Evolutionary conservation across 2,888 invertebrate species (phyloP), one percentile per base, ranked within the genome.

Genomic region (Phasia obesa): DNA sequence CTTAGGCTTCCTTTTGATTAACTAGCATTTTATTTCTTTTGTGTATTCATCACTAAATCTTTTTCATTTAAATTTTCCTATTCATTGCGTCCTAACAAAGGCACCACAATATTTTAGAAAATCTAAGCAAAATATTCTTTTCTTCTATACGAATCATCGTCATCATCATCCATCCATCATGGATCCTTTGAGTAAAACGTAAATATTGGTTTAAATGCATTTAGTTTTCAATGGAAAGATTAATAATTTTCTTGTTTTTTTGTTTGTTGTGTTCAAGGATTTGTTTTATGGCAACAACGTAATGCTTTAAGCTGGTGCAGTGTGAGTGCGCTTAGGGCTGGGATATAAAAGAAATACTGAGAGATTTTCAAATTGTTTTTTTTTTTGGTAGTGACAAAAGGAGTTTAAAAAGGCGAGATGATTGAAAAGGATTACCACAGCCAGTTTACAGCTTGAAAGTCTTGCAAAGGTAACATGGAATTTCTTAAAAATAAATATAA

Each of bases 131-230:
- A 35, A 31, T 42, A 51, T 67, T 53, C 35, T 53, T 53, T 67
- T 53, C 38, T 67, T 11, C 19, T 38, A 23, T 17, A 7, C 15
- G 2, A 49, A 69, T 21, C 67, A 59, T 38, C 11, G 57, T n/a
- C n/a, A 42, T 19, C 5, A n/a, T 35, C 11, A 35, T 11, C 11
- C 35, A 35, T n/a, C n/a, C n/a, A n/a, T n/a, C n/a, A 35, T 11
- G 11, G n/a, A 31, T 53, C 53, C 69, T 53, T 77, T 78, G 70
- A 78, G 23, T 55, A 57, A 31, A 77, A 64, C 55, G 62, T 49
- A 78, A 78, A 78, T 78, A 78, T 70, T 64, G 70, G 62, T 55
- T 78, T 23, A 69, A 60, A 60, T 53, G 60, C 62, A 60, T 77
- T 77, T 75, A 57, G 19, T 23, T 25, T 77, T 69, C 76, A 77